These are phyloP conservation scores for Araneus ventricosus DNA, from an alignment of 1,140 invertebrate species.

Conservation along the genomic window DNA sequence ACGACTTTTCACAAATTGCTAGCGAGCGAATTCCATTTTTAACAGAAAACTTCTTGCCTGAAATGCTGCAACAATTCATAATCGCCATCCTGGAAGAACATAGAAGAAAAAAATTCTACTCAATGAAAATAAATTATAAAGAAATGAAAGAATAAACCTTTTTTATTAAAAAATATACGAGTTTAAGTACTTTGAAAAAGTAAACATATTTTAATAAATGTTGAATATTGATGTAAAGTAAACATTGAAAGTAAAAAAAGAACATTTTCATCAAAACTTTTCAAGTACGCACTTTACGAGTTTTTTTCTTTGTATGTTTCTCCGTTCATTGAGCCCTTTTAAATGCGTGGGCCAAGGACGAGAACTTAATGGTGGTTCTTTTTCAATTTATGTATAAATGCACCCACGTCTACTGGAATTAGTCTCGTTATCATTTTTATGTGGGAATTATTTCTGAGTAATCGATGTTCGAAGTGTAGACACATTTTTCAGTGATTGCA, in stretches of 20 bases:
- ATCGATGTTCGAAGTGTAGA: no score
- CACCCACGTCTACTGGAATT: not conserved
- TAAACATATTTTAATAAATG: not conserved
- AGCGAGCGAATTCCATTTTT: no score
- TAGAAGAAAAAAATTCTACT: no score
- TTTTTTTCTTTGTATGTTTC: not conserved
- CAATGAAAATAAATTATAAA: no score
- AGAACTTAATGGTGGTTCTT: not conserved
- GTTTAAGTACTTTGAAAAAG: not conserved
- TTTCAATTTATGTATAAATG: not conserved
- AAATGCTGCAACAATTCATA: no score
- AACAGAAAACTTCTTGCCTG: no score
- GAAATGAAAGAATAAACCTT: no score
- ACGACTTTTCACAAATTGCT: no score
- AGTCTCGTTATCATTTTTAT: not conserved
- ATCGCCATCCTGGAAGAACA: no score
- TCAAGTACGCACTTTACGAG: not conserved
- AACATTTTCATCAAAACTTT: no score
- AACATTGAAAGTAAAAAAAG: not conserved
- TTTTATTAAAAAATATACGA: no score
- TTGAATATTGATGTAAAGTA: not conserved
- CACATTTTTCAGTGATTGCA: no score
- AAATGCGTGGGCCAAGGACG: not conserved
- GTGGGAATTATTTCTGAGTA: not conserved
- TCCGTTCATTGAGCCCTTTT: not conserved